phyloP scores from a whole-genome alignment of 2,888 invertebrate genomes.

The Plagodis pulveraria region DNA sequence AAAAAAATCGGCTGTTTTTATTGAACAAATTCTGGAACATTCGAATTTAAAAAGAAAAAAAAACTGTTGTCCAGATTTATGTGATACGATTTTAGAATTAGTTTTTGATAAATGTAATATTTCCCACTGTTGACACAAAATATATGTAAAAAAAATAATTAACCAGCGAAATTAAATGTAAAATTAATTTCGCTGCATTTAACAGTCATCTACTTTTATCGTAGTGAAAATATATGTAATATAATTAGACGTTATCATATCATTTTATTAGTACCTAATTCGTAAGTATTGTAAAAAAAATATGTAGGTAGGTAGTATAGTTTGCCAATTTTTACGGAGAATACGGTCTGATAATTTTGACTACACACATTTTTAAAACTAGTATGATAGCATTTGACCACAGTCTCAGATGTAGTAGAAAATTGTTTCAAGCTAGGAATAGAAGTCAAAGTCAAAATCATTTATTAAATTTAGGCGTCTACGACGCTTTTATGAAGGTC shows the following conservation, averaged over 20 bases:
- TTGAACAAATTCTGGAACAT: background rate
- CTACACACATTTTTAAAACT: background rate
- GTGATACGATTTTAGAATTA: slow-evolving; percentile 21
- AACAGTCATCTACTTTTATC: slow-evolving; percentile 6
- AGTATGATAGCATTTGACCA: too few species aligned
- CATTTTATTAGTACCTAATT: slow-evolving; percentile 16
- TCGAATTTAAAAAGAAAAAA: background rate
- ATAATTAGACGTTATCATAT: slow-evolving; percentile 23
- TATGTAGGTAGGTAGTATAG: background rate
- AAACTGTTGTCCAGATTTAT: slow-evolving; percentile 12
- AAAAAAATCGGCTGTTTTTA: too few species aligned
- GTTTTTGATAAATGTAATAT: slow-evolving; percentile 29
- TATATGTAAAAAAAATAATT: slow-evolving; percentile 4
- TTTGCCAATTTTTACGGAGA: background rate
- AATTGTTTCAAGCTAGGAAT: too few species aligned
- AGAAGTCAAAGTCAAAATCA: too few species aligned
- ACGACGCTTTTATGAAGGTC: too few species aligned
- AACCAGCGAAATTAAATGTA: background rate
- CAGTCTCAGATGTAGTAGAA: too few species aligned
- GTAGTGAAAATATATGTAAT: slow-evolving; percentile 7
- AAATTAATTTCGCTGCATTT: background rate
- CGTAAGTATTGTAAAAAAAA: slow-evolving; percentile 17
- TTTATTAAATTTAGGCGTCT: too few species aligned
- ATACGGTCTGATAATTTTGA: slow-evolving; percentile 5
- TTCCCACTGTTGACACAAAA: slow-evolving; percentile 16